phyloP scores from a whole-genome alignment of 2,888 invertebrate species.

The Lasioglossum figueresi region DNA sequence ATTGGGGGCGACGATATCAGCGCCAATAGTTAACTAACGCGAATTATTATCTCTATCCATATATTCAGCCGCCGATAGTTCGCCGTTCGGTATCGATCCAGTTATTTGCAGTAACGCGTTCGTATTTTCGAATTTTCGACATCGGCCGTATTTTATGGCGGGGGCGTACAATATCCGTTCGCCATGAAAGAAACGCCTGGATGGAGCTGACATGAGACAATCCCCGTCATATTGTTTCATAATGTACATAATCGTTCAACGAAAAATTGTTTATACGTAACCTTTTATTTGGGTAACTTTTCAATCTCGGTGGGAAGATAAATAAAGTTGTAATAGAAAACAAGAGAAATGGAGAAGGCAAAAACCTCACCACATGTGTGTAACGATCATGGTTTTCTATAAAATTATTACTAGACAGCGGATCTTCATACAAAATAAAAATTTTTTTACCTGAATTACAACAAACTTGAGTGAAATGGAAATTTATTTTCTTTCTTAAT shows the following conservation, averaged over 20 bases:
- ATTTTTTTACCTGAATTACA: too few relatives aligned
- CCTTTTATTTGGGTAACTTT: not conserved
- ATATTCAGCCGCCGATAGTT: not conserved
- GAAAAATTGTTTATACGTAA: not conserved
- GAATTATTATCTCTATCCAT: constrained; percentile 29
- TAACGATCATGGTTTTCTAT: too few relatives aligned
- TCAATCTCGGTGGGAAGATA: not conserved
- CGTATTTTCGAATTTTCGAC: constrained; percentile 48
- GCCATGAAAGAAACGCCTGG: not conserved
- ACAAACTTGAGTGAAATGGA: too few relatives aligned
- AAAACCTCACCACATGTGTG: too few relatives aligned
- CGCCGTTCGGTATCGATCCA: constrained; percentile 42
- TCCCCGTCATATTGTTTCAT: not conserved
- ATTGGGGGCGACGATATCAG: constrained; percentile 16
- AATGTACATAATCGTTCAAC: not conserved
- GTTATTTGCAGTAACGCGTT: constrained; percentile 27
- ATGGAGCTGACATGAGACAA: not conserved
- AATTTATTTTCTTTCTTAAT: too few relatives aligned
- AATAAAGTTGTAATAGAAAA: not conserved
- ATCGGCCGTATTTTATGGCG: not conserved
- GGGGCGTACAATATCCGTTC: not conserved
- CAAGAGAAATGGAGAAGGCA: not conserved
- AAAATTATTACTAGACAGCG: too few relatives aligned
- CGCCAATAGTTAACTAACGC: constrained; percentile 27
- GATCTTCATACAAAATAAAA: too few relatives aligned